These are phyloP conservation scores for Athripsodes cinereus DNA, from an alignment of 2,888 invertebrate species.

Conservation along the genomic window DNA sequence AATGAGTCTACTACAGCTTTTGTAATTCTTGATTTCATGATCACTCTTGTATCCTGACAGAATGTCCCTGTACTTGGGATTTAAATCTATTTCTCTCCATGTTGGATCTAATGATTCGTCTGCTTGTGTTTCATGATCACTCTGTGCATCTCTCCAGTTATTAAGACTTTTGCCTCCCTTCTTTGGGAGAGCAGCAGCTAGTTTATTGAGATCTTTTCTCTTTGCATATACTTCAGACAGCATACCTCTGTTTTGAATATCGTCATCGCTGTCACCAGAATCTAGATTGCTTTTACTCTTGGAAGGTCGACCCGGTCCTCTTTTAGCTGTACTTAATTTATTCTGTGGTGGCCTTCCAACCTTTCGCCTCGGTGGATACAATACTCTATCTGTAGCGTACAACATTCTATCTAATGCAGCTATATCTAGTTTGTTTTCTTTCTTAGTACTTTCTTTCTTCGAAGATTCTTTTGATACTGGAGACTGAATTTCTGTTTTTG, in stretches of 20 bases:
- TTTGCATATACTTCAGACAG: constrained; percentile 49
- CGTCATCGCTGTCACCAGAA: constrained; percentile 41
- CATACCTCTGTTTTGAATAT: constrained; percentile 38
- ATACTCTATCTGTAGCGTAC: constrained; percentile 67
- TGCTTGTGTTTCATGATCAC: constrained; percentile 44
- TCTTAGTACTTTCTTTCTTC: constrained; percentile 34
- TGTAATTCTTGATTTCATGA: constrained; percentile 48
- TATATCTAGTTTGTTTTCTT: constrained; percentile 41
- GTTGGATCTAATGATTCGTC: constrained; percentile 56
- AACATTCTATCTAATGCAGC: constrained; percentile 61
- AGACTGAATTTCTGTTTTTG: constrained; percentile 16
- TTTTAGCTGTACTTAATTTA: constrained; percentile 40
- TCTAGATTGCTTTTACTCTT: constrained; percentile 44
- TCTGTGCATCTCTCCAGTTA: constrained; percentile 46
- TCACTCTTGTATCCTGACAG: constrained; percentile 57
- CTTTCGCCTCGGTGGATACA: constrained; percentile 72
- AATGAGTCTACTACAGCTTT: constrained; percentile 48
- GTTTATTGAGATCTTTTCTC: constrained; percentile 46
- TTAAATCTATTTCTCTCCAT: constrained; percentile 59
- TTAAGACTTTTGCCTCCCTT: constrained; percentile 41
- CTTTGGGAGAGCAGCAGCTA: constrained; percentile 40
- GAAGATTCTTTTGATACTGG: constrained; percentile 18
- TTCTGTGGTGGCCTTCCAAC: constrained; percentile 59
- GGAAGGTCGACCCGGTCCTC: constrained; percentile 47
- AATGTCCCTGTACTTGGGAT: constrained; percentile 57